phyloP scores from a whole-genome alignment of 1,140 invertebrate species.

The Aplysia californica region DNA sequence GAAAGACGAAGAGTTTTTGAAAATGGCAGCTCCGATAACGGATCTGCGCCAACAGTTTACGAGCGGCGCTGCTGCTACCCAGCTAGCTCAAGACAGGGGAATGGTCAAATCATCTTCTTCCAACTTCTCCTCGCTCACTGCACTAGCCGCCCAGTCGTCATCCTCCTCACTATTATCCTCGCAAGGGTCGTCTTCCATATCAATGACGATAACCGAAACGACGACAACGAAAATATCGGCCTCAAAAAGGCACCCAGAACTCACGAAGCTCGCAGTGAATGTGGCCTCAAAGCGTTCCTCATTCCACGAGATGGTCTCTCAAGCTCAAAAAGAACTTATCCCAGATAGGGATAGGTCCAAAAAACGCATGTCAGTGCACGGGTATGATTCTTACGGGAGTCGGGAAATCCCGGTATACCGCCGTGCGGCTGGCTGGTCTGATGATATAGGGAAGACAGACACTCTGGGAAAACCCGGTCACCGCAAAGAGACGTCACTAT shows the following conservation, averaged over 20 bases:
- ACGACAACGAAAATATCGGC: not conserved
- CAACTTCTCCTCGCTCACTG: not conserved
- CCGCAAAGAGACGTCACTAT: not conserved
- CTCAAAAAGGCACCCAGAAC: not conserved
- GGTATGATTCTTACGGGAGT: not conserved
- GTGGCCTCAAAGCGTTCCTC: not conserved
- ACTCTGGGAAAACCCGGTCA: too few relatives aligned
- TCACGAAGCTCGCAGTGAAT: constrained; percentile 1
- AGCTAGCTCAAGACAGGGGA: too few relatives aligned
- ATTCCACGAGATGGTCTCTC: not conserved
- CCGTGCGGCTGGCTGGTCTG: not conserved
- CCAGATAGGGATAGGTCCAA: too few relatives aligned
- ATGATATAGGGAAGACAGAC: not conserved
- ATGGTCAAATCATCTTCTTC: too few relatives aligned
- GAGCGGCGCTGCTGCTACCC: not conserved
- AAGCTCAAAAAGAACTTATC: not conserved
- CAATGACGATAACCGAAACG: too few relatives aligned
- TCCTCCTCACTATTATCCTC: too few relatives aligned
- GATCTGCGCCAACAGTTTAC: constrained; percentile 3
- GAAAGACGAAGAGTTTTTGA: constrained; percentile 2
- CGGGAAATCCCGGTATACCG: not conserved
- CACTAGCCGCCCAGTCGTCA: not conserved
- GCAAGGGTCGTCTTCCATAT: too few relatives aligned
- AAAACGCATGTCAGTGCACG: not conserved
- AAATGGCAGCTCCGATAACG: not conserved